These are phyloP conservation scores for Myiothlypis coronata DNA, from an alignment of 2,797 vertebrate genomes.

Conservation along the genomic window DNA sequence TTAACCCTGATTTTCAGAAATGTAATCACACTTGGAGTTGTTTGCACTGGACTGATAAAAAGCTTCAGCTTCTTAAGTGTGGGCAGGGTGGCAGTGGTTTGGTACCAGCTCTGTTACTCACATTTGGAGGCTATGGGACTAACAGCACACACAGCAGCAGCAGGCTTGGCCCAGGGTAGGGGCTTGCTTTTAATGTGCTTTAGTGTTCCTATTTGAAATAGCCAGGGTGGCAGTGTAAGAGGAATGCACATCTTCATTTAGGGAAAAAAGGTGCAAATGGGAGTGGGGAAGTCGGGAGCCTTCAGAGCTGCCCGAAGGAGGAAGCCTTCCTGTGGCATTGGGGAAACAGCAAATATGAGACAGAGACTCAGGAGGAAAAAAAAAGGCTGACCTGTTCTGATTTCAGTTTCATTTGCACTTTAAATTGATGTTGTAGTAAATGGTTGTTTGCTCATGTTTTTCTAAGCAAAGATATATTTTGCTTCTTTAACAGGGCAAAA, in stretches of 20 bases:
- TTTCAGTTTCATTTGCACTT: neutral
- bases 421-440: neutral
- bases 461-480: neutral
- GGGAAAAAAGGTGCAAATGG: neutral
- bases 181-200: neutral
- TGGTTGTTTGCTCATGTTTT: neutral
- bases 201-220: neutral
- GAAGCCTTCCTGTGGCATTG: neutral
- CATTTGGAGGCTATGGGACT: neutral
- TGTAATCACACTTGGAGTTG: neutral
- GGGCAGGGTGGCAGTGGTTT: neutral
- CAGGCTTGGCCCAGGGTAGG: neutral
- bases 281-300: neutral
- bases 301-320: fast-evolving
- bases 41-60: neutral
- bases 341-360: neutral
- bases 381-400: neutral
- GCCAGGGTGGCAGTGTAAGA: neutral
- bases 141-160: neutral
- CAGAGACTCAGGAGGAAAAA: neutral
- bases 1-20: neutral
- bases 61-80: neutral
- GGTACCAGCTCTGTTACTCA: neutral
- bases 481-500: conserved; percentile 86
- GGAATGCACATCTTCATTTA: neutral